Evolutionary conservation across 2,113 vertebrate species (phyloP).

Genomic region (Sebastes schlegelii): DNA sequence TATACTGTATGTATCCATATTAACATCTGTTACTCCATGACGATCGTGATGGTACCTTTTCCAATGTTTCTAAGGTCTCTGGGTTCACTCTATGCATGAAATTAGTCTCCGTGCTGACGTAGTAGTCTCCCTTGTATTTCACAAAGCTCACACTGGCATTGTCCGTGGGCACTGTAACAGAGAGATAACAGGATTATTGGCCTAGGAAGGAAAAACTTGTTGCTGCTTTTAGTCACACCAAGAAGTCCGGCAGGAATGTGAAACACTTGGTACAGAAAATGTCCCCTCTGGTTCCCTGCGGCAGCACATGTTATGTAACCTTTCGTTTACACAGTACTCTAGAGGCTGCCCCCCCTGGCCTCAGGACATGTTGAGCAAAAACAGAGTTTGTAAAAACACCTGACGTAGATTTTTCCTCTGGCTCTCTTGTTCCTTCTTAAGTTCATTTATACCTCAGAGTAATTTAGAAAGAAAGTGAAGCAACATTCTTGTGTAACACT

Average conservation of each 20-base stretch:
- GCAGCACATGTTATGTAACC: constrained; percentile 12
- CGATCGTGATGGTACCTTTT: constrained; percentile 86
- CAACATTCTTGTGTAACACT: not conserved
- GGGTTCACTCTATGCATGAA: constrained; percentile 91
- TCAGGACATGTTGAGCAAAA: not conserved
- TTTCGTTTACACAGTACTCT: not conserved
- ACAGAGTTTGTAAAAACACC: constrained; percentile 3
- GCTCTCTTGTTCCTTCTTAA: not conserved
- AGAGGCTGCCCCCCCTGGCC: not conserved
- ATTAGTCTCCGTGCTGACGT: constrained; percentile 90
- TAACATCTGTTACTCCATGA: not conserved
- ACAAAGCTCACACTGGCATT: constrained; percentile 91
- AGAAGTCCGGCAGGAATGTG: not conserved
- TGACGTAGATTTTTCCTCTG: constrained; percentile 4
- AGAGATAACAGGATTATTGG: constrained; percentile 25
- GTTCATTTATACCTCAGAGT: not conserved
- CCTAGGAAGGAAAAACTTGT: not conserved
- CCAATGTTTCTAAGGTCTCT: constrained; percentile 86
- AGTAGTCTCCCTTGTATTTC: constrained; percentile 92
- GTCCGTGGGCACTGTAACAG: constrained; percentile 87
- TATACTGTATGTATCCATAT: not conserved
- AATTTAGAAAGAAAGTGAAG: not conserved
- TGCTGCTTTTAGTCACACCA: not conserved
- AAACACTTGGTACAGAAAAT: constrained; percentile 1
- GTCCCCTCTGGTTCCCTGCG: not conserved